Evolutionary conservation across 2,888 invertebrate species (phyloP), one percentile per base, ranked within the genome.

Genomic region (Melanostoma mellinum): DNA sequence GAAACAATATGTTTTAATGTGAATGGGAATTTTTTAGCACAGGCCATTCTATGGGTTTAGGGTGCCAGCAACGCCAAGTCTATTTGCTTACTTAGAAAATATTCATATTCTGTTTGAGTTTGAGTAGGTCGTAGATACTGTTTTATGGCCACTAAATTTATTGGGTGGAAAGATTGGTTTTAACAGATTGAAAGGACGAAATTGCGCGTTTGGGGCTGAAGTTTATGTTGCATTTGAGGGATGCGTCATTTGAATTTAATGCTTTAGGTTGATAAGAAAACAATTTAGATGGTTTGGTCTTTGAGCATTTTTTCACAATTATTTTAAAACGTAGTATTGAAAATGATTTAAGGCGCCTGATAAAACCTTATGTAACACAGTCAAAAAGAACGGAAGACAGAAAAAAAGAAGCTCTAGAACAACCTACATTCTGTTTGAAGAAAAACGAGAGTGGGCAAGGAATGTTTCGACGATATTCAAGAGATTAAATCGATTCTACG

Each of bases 131-230:
- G 35, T 61, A 20, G 46, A 36, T 38, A 50, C 52, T 40, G 44
- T 38, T 86, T 79, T 82, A 86, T 79, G 61, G 79, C 50, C 74
- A 79, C 72, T 81, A 50, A 79, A 79, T 86, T 82, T 86, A 86
- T 85, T 79, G 76, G 35, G 67, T 85, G 79, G 86, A 82, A 85
- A 74, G 68, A 77, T 77, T 73, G 82, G 56, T 77, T 52, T 48
- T 32, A 60, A 48, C 40, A 63, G 69, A 69, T 58, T 80, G 63
- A 65, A 38, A 58, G 30, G 56, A 55, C 46, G 42, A 58, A 50
- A 42, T 38, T 65, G 50, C 20, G 52, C 72, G 35, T 8, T 40
- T 72, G 33, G 58, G 42, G 46, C 10, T 33, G 35, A 40, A 38
- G 38, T 78, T 78, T 67, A 72, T 72, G 40, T 46, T 53, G 8